Percentiles rank a stretch among this genome's conserved stretches.
These are phyloP conservation scores for Helicorthomorpha holstii DNA, from an alignment of 1,140 invertebrate species.

Conservation along the genomic window DNA sequence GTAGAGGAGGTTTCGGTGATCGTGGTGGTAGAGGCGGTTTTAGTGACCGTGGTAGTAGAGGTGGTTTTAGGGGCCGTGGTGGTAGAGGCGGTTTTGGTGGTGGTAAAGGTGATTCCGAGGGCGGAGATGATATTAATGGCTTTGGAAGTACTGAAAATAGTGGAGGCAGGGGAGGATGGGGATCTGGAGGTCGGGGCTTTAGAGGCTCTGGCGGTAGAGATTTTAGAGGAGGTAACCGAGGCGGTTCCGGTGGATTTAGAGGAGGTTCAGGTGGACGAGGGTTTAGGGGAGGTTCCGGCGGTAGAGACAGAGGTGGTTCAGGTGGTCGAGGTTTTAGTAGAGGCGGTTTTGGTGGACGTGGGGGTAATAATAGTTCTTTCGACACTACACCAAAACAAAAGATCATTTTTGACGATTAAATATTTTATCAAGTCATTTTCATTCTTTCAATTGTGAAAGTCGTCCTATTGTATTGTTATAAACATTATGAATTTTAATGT, in stretches of 20 bases:
- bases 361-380: neutral
- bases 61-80: slow-evolving; percentile 3
- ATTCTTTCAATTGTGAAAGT: neutral
- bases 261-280: slow-evolving; percentile 13
- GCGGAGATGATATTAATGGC: slow-evolving; percentile 5
- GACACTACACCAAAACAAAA: slow-evolving; percentile 8
- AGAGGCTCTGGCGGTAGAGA: slow-evolving; percentile 16
- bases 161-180: slow-evolving; percentile 11
- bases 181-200: slow-evolving; percentile 11
- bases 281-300: neutral
- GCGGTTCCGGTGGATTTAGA: slow-evolving; percentile 13
- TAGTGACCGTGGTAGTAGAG: neutral
- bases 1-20: slow-evolving; percentile 2
- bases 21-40: neutral
- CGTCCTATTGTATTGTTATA: neutral
- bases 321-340: neutral
- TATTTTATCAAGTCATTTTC: neutral
- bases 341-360: neutral
- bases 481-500: neutral
- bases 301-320: neutral
- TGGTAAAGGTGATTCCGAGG: slow-evolving; percentile 8
- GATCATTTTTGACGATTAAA: neutral
- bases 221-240: slow-evolving; percentile 19
- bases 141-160: slow-evolving; percentile 8
- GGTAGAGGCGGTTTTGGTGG: slow-evolving; percentile 1